These are phyloP conservation scores for Strigamia crassipes DNA, from an alignment of 2,888 invertebrate genomes.

Conservation along the genomic window DNA sequence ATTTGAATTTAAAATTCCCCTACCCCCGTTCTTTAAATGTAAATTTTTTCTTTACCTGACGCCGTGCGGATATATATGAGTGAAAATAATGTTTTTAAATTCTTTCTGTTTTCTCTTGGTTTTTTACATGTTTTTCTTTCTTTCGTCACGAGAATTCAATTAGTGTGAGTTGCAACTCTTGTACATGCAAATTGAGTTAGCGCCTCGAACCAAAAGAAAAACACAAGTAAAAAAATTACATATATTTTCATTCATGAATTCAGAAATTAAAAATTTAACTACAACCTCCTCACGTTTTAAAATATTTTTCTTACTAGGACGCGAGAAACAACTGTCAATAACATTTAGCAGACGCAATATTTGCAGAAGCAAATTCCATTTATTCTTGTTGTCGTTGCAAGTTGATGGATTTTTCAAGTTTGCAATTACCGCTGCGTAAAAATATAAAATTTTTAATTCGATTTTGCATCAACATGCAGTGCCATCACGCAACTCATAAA, in stretches of 20 bases:
- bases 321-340: neutral
- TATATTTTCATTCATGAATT: constrained; percentile 3
- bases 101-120: neutral
- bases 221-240: neutral
- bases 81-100: neutral
- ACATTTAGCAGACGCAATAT: too few relatives aligned
- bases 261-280: constrained; percentile 1
- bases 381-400: too few relatives aligned
- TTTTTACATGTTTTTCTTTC: constrained; percentile 3
- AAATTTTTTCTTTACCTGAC: neutral
- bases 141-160: constrained; percentile 10
- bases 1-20: neutral
- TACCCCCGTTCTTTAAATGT: neutral
- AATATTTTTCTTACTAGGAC: neutral
- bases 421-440: too few relatives aligned
- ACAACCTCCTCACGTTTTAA: neutral
- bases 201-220: neutral
- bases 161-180: constrained; percentile 10
- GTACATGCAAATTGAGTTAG: neutral
- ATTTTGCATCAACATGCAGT: too few relatives aligned
- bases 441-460: too few relatives aligned
- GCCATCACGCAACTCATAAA: too few relatives aligned
- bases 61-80: neutral
- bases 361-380: too few relatives aligned
- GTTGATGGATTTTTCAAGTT: too few relatives aligned